Conservation (phyloP, 2,797 vertebrate genomes). For the Pipistrellus pipistrellus region DNA sequence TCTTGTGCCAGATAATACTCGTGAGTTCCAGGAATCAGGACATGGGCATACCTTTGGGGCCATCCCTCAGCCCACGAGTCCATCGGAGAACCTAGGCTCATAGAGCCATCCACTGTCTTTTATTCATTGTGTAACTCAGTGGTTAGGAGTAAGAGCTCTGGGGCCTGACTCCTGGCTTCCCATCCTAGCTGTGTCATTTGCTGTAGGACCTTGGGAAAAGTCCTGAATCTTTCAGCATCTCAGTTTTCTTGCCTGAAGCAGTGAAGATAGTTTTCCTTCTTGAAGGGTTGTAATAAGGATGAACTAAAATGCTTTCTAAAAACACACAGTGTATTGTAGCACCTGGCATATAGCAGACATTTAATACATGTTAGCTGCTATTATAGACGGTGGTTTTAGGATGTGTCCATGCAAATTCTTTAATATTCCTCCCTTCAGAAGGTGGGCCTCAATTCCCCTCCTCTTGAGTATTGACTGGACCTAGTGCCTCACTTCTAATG, state of each 20-base stretch:
- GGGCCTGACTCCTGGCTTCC: neutral
- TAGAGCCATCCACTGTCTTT: neutral
- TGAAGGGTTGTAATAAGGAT: neutral
- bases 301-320: slow-evolving; percentile 32
- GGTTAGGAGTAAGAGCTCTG: neutral
- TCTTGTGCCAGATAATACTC: neutral
- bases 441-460: neutral
- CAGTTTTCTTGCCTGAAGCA: neutral
- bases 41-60: neutral
- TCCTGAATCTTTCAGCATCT: neutral
- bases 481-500: neutral
- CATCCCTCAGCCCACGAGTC: neutral
- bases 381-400: neutral
- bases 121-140: neutral
- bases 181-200: neutral
- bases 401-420: neutral
- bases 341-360: neutral
- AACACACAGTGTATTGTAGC: neutral
- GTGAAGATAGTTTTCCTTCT: neutral
- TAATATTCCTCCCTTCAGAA: neutral
- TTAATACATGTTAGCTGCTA: neutral
- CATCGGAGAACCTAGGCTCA: neutral
- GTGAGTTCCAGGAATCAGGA: neutral
- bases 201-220: neutral
- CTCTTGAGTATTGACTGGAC: neutral